Conservation (phyloP, 2,113 vertebrate species). For the Ranitomeya imitator region DNA sequence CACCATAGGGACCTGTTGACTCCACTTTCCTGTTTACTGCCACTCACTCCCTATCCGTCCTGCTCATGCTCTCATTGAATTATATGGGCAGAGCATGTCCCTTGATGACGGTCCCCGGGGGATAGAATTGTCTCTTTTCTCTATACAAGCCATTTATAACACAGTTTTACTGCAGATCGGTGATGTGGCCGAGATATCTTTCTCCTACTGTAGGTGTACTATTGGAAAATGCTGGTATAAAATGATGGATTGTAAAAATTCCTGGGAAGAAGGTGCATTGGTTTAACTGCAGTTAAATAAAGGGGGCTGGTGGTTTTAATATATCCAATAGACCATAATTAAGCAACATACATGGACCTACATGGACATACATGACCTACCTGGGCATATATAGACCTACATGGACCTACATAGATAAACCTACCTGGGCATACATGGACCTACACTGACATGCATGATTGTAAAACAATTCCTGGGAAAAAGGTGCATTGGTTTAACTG, state of each 20-base stretch:
- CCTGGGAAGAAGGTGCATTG: neutral
- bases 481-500: neutral
- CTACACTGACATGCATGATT: neutral
- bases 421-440: no score
- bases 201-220: neutral
- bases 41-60: neutral
- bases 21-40: constrained; percentile 22
- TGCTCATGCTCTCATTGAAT: constrained; percentile 42
- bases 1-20: constrained; percentile 44
- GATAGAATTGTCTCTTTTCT: constrained; percentile 25
- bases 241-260: neutral
- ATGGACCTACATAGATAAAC: no score
- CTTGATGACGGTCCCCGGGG: constrained; percentile 10
- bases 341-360: no score
- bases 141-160: constrained; percentile 28
- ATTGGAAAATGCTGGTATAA: neutral
- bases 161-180: constrained; percentile 13
- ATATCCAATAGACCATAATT: no score
- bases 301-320: neutral
- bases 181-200: constrained; percentile 10
- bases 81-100: constrained; percentile 13
- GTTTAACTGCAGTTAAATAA: neutral
- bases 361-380: no score
- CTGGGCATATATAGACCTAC: no score
- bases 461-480: neutral